These are phyloP conservation scores for Enteromius argenteus DNA, from an alignment of 2,797 vertebrate genomes.

Conservation along the genomic window DNA sequence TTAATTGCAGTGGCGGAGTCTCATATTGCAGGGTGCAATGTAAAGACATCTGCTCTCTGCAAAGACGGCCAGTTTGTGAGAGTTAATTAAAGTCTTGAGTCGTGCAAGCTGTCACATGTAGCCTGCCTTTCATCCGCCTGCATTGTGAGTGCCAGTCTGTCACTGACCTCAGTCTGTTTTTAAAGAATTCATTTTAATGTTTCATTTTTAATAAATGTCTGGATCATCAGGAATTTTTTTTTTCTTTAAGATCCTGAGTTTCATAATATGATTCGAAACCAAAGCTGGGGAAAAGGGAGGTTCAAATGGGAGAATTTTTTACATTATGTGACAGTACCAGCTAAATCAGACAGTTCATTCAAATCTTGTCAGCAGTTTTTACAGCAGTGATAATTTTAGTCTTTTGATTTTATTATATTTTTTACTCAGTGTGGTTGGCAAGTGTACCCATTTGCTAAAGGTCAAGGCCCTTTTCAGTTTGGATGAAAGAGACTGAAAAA, in stretches of 20 bases:
- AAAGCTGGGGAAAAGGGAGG: neutral
- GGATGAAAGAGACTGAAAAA: neutral
- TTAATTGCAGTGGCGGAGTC: neutral
- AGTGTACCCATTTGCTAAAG: conserved; percentile 12
- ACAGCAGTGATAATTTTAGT: conserved; percentile 2
- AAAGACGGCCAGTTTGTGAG: neutral
- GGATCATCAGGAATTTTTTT: neutral
- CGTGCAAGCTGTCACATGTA: conserved; percentile 15
- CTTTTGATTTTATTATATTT: neutral
- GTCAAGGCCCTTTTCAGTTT: conserved; percentile 8
- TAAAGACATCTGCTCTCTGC: conserved; percentile 9
- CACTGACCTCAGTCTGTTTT: conserved; percentile 11
- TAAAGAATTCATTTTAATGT: neutral
- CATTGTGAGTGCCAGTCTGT: conserved; percentile 9
- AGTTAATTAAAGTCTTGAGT: conserved; percentile 31
- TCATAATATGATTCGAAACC: neutral
- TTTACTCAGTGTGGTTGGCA: neutral
- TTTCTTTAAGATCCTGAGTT: neutral
- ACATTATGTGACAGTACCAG: neutral
- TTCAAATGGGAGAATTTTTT: neutral
- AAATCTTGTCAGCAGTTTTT: conserved; percentile 10
- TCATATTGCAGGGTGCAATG: conserved; percentile 5
- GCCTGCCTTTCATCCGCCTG: conserved; percentile 1
- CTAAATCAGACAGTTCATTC: conserved; percentile 13
- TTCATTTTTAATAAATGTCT: conserved; percentile 9